phyloP scores from a whole-genome alignment of 1,140 invertebrate genomes.

The Neocloeon triangulifer region DNA sequence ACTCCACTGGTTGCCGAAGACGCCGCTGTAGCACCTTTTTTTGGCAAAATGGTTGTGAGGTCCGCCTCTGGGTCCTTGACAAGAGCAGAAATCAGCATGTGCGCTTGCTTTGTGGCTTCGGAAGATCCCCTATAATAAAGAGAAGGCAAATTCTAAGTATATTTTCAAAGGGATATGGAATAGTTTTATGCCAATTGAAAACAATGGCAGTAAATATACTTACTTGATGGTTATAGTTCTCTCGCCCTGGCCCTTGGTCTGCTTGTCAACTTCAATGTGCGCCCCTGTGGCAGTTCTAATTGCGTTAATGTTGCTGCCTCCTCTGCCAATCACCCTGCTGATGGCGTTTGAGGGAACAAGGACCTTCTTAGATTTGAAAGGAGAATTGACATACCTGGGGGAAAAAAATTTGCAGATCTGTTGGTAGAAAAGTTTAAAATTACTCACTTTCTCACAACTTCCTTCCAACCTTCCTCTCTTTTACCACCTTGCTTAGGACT shows the following conservation, averaged over 20 bases:
- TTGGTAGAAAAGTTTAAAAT: too few relatives aligned
- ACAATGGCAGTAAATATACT: too few relatives aligned
- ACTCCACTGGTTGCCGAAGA: too few relatives aligned
- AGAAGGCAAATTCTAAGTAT: too few relatives aligned
- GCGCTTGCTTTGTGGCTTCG: constrained; percentile 76
- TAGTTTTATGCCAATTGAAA: too few relatives aligned
- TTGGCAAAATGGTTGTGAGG: constrained; percentile 32
- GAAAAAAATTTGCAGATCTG: too few relatives aligned
- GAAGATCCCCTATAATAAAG: constrained; percentile 46
- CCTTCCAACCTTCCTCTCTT: constrained; percentile 91
- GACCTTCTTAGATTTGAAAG: constrained; percentile 49
- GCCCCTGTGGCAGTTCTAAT: constrained; percentile 85
- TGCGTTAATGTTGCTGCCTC: constrained; percentile 90
- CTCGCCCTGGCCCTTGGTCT: constrained; percentile 81
- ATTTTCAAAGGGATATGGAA: too few relatives aligned
- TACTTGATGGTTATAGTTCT: constrained; percentile 85
- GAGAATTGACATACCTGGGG: constrained; percentile 20
- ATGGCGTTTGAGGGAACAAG: constrained; percentile 84
- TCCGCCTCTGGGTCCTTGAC: constrained; percentile 88
- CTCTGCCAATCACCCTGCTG: constrained; percentile 84
- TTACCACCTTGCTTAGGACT: constrained; percentile 49
- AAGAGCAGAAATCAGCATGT: constrained; percentile 59
- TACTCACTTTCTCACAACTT: constrained; percentile 66
- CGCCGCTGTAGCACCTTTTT: too few relatives aligned
- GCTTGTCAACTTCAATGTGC: constrained; percentile 94